Evolutionary conservation across 2,797 vertebrate species (phyloP).

Genomic region (Anomalospiza imberbis): DNA sequence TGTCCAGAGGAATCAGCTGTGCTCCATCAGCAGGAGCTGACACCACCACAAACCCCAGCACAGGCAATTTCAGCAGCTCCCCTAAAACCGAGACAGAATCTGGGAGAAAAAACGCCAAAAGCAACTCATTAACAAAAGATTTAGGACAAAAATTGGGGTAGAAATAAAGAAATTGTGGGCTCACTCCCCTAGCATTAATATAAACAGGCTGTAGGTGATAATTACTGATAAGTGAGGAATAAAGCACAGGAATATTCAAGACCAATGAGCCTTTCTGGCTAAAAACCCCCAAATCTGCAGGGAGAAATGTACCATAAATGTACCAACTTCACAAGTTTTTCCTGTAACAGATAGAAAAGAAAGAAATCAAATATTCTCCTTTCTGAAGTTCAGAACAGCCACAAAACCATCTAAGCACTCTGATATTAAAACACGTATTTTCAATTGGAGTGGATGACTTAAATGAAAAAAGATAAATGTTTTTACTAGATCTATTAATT

Average conservation of each 20-base stretch:
- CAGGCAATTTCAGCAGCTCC: background rate
- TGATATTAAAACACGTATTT: background rate
- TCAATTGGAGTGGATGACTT: background rate
- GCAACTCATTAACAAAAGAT: background rate
- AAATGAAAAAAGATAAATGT: background rate
- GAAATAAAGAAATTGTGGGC: background rate
- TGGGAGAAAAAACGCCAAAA: background rate
- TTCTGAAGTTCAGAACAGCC: background rate
- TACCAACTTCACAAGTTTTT: background rate
- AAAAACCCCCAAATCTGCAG: background rate
- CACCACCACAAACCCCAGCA: background rate
- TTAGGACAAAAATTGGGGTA: background rate
- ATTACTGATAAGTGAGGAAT: background rate
- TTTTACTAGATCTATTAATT: background rate
- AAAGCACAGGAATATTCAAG: background rate
- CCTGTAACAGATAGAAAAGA: background rate
- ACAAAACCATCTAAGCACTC: background rate
- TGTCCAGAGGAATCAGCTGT: slow-evolving; percentile 44
- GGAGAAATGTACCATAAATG: background rate
- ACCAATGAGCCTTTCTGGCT: background rate
- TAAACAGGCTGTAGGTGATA: background rate
- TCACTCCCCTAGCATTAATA: background rate
- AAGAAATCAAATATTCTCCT: background rate
- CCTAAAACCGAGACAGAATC: background rate
- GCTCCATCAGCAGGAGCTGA: slow-evolving; percentile 24